Conservation (phyloP, 2,113 vertebrate species). For the Gorsachius goisagi region DNA sequence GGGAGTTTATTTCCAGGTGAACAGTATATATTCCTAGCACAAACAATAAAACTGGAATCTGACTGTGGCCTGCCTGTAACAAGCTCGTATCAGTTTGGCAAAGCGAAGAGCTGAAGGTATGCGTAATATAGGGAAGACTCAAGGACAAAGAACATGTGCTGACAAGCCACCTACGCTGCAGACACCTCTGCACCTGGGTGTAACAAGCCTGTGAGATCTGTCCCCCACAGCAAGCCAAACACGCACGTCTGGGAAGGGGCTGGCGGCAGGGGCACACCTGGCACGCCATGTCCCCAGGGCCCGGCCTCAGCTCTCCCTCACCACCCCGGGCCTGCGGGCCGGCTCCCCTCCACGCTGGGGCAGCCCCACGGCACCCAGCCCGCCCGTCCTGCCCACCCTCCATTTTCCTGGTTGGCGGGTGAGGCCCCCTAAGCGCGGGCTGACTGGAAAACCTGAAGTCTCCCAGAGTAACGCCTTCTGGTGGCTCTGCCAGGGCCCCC, state of each 20-base stretch:
- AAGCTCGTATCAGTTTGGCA: neutral
- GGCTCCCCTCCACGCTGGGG: neutral
- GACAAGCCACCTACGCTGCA: neutral
- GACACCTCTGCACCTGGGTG: neutral
- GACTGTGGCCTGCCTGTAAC: neutral
- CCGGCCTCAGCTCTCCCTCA: too few relatives aligned
- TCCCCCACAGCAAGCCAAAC: neutral
- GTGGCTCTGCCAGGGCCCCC: too few relatives aligned
- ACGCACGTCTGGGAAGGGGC: fast-evolving
- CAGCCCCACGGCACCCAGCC: neutral
- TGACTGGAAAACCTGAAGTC: too few relatives aligned
- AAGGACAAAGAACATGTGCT: neutral
- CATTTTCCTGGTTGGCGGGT: neutral
- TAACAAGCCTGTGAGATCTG: too few relatives aligned
- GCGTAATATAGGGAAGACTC: neutral
- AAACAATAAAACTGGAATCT: neutral
- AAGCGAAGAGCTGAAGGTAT: neutral
- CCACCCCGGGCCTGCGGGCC: fast-evolving
- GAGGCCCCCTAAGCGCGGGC: neutral
- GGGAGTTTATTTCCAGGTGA: neutral
- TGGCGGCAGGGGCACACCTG: neutral
- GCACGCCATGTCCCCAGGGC: fast-evolving
- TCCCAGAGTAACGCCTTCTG: neutral
- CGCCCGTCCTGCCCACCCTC: too few relatives aligned
- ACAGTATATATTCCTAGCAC: neutral